These are phyloP conservation scores for Cryptus armator DNA, from an alignment of 2,888 invertebrate genomes.

Conservation along the genomic window DNA sequence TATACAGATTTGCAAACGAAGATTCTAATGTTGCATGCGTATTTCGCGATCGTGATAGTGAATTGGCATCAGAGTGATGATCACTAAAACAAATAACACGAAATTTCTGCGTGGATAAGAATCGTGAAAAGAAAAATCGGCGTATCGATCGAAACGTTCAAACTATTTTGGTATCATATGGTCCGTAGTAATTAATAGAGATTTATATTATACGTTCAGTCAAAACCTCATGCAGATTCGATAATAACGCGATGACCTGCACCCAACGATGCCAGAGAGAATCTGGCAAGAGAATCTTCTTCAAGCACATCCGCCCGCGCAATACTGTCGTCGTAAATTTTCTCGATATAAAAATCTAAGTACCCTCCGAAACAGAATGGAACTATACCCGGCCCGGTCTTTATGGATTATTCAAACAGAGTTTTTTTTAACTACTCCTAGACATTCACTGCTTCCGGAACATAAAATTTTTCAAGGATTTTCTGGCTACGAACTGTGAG, in stretches of 20 bases:
- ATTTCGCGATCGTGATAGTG: too few relatives aligned
- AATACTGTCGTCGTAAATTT: slow-evolving; percentile 75
- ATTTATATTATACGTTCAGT: slow-evolving; percentile 49
- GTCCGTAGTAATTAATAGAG: slow-evolving; percentile 53
- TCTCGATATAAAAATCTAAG: slow-evolving; percentile 77
- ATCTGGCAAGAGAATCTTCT: slow-evolving; percentile 67
- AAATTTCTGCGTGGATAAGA: neutral
- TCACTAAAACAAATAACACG: neutral
- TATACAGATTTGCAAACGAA: too few relatives aligned
- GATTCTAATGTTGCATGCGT: too few relatives aligned
- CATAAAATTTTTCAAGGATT: slow-evolving; percentile 74
- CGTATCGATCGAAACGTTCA: neutral
- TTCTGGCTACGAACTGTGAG: slow-evolving; percentile 55
- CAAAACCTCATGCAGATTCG: slow-evolving; percentile 61
- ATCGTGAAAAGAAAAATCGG: neutral
- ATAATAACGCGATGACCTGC: slow-evolving; percentile 64
- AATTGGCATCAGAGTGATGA: too few relatives aligned
- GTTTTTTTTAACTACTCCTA: slow-evolving; percentile 77
- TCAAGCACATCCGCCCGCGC: slow-evolving; percentile 67
- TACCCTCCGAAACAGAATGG: slow-evolving; percentile 78
- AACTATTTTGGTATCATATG: slow-evolving; percentile 35
- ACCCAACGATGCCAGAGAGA: slow-evolving; percentile 57
- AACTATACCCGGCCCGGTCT: slow-evolving; percentile 67
- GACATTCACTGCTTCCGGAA: slow-evolving; percentile 76
- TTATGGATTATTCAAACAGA: slow-evolving; percentile 79